Evolutionary conservation across 53 echinoderm and acorn worm genomes (phyloP).

Genomic region (Zoroaster sp.): DNA sequence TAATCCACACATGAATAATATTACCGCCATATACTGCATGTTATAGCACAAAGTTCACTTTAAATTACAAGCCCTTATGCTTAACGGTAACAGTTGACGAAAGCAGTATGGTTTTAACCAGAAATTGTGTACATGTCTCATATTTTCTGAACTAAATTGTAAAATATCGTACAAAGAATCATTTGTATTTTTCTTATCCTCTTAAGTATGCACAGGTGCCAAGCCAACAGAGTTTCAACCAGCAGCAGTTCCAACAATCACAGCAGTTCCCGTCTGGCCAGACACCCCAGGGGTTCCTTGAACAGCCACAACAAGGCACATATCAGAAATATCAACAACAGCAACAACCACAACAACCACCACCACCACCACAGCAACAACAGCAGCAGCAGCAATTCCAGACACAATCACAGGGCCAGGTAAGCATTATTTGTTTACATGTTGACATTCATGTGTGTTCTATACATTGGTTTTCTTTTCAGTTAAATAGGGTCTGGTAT

Average conservation of each 20-base stretch:
- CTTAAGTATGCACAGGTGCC: constrained; percentile 28
- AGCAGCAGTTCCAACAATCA: constrained; percentile 41
- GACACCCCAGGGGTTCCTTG: not conserved
- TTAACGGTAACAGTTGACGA: no score
- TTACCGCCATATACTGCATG: no score
- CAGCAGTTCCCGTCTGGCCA: constrained; percentile 16
- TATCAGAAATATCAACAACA: no score
- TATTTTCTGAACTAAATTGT: no score
- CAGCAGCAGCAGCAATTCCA: constrained; percentile 25
- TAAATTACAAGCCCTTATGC: no score
- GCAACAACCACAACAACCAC: constrained; percentile 23
- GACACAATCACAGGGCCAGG: constrained; percentile 32
- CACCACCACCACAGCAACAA: not conserved
- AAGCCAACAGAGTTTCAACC: constrained; percentile 3
- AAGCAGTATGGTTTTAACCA: no score
- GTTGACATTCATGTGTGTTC: not conserved
- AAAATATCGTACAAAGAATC: no score
- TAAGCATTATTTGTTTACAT: not conserved
- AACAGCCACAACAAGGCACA: constrained; percentile 20
- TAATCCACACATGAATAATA: no score
- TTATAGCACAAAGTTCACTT: no score
- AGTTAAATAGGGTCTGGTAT: not conserved
- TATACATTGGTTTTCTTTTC: not conserved
- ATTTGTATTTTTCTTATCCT: not conserved
- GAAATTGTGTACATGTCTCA: no score